Percentiles rank a stretch among this genome's conserved stretches.
Conservation (phyloP, 2,113 vertebrate species). For the Proteles cristata region DNA sequence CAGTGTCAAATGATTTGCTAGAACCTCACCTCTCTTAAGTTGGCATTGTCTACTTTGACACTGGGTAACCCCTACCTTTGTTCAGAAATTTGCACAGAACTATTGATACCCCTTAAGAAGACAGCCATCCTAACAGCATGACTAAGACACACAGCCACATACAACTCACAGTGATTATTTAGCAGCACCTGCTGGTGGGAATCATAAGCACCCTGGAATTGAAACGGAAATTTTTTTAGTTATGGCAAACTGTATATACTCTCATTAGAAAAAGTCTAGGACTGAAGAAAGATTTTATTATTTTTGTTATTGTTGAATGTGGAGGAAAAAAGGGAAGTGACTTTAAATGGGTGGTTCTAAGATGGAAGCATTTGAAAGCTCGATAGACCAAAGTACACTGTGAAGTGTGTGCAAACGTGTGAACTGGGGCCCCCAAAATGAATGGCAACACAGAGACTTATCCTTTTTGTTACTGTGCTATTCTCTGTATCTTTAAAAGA, state of each 20-base stretch:
- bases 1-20: background rate
- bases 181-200: constrained; percentile 77
- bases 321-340: background rate
- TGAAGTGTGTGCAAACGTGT: background rate
- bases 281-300: background rate
- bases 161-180: background rate
- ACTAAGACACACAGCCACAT: too few species aligned
- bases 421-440: background rate
- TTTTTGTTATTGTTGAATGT: background rate
- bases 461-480: background rate
- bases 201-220: background rate
- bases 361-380: background rate
- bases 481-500: background rate
- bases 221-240: constrained; percentile 44
- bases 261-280: background rate
- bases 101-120: background rate
- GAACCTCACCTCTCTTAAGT: background rate
- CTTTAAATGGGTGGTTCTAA: background rate
- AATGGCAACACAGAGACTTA: background rate
- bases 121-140: background rate
- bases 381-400: too few species aligned
- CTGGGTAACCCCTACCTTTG: background rate
- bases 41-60: background rate
- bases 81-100: background rate
- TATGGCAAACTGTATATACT: background rate